These are phyloP conservation scores for Amniataba percoides DNA, from an alignment of 2,797 vertebrate genomes.

Conservation along the genomic window DNA sequence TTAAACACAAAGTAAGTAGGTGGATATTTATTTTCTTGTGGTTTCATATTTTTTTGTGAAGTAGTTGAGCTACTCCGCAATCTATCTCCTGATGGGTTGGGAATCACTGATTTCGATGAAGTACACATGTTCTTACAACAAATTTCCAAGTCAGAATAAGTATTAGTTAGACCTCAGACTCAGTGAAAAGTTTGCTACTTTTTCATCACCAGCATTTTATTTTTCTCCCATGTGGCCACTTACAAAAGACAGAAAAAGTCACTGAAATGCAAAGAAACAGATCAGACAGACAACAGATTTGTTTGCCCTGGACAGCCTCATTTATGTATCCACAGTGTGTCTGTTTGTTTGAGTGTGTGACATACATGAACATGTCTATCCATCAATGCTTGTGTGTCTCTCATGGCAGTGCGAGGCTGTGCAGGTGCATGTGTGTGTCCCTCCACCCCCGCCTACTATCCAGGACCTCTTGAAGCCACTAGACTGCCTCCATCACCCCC, in stretches of 20 bases:
- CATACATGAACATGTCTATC: conserved; percentile 4
- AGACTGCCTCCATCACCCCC: conserved; percentile 67
- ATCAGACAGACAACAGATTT: conserved; percentile 22
- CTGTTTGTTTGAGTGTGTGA: neutral
- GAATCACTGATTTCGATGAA: neutral
- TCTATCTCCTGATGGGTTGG: neutral
- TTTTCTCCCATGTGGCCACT: conserved; percentile 6
- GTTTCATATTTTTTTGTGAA: neutral
- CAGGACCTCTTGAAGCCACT: conserved; percentile 76
- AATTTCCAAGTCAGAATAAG: neutral
- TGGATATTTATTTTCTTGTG: neutral
- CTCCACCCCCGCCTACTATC: conserved; percentile 68
- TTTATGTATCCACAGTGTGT: conserved; percentile 19
- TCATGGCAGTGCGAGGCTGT: conserved; percentile 41
- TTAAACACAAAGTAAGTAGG: neutral
- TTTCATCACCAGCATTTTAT: conserved; percentile 7
- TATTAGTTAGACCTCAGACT: conserved; percentile 5
- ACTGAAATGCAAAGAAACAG: conserved; percentile 11
- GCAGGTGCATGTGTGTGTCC: conserved; percentile 58
- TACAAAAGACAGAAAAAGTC: neutral
- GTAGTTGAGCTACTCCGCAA: neutral
- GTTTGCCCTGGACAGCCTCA: conserved; percentile 23
- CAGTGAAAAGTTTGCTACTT: conserved; percentile 7
- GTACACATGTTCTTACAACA: neutral
- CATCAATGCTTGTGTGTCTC: conserved; percentile 28